Conservation (phyloP, 2,888 invertebrate genomes). For the Hetaerina titia region DNA sequence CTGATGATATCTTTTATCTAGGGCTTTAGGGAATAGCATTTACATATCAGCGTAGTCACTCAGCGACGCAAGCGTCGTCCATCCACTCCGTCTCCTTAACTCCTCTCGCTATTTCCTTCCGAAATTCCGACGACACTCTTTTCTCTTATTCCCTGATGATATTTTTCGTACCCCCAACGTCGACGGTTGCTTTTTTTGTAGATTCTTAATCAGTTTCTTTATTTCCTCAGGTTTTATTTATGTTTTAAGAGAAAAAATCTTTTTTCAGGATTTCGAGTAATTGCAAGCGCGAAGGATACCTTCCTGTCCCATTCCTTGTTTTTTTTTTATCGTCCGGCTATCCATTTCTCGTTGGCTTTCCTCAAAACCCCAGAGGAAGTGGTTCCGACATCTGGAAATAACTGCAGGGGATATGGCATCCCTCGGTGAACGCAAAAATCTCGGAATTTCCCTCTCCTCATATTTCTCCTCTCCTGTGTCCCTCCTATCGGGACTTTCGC, state of each 20-base stretch:
- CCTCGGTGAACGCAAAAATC: constrained; percentile 40
- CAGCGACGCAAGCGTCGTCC: not conserved
- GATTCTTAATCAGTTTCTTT: not conserved
- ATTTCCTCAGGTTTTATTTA: constrained; percentile 20
- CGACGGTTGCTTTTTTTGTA: not conserved
- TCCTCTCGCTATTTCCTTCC: not conserved
- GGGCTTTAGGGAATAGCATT: not conserved
- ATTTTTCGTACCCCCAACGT: not conserved
- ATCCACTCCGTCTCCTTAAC: not conserved
- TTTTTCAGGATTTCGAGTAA: not conserved
- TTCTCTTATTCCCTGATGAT: not conserved
- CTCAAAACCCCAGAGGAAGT: not conserved
- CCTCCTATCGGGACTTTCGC: not conserved
- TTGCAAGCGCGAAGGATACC: not conserved
- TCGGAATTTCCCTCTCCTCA: constrained; percentile 1
- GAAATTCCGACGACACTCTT: not conserved
- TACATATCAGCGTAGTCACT: not conserved
- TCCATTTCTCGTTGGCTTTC: constrained; percentile 27
- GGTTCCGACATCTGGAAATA: constrained; percentile 54
- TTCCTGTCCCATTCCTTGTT: not conserved
- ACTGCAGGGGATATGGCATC: constrained; percentile 37
- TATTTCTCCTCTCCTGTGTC: not conserved
- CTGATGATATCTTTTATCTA: not conserved
- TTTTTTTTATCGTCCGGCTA: not conserved
- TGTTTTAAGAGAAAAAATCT: not conserved